phyloP scores from a whole-genome alignment of 1,140 invertebrate genomes.

The Lithobius niger region DNA sequence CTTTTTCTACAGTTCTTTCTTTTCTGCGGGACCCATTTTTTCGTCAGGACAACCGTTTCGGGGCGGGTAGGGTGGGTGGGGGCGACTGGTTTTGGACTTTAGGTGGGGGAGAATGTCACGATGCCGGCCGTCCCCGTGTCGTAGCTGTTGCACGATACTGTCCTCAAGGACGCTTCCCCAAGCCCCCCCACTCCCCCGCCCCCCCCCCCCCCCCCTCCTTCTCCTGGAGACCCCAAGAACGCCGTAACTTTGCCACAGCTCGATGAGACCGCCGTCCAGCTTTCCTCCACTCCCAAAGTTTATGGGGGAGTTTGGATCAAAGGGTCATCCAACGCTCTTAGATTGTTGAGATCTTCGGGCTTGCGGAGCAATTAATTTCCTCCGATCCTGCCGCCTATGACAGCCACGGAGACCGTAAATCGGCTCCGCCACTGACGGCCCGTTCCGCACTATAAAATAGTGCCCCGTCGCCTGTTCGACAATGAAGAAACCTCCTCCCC shows the following conservation, averaged over 20 bases:
- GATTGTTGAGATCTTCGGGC: background rate
- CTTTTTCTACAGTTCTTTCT: too few relatives aligned
- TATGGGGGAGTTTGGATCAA: background rate
- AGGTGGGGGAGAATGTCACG: too few relatives aligned
- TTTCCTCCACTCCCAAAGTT: background rate
- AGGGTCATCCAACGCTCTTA: background rate
- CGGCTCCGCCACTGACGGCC: background rate
- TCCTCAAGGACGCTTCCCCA: too few relatives aligned
- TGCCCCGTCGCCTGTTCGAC: background rate
- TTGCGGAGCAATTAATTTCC: background rate
- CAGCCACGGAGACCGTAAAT: background rate
- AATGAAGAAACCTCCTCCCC: too few relatives aligned
- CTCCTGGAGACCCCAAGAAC: too few relatives aligned
- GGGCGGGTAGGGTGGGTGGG: too few relatives aligned
- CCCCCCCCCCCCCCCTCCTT: background rate
- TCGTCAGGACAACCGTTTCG: too few relatives aligned
- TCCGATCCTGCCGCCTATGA: background rate
- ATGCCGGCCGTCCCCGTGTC: too few relatives aligned
- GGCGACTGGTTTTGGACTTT: background rate
- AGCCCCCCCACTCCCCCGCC: too few relatives aligned
- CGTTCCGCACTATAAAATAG: background rate
- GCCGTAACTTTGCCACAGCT: background rate
- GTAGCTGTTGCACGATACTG: too few relatives aligned
- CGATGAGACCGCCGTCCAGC: background rate
- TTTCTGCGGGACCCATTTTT: too few relatives aligned